These are phyloP conservation scores for Etheostoma nigrum DNA, from an alignment of 2,797 vertebrate species.

Conservation along the genomic window DNA sequence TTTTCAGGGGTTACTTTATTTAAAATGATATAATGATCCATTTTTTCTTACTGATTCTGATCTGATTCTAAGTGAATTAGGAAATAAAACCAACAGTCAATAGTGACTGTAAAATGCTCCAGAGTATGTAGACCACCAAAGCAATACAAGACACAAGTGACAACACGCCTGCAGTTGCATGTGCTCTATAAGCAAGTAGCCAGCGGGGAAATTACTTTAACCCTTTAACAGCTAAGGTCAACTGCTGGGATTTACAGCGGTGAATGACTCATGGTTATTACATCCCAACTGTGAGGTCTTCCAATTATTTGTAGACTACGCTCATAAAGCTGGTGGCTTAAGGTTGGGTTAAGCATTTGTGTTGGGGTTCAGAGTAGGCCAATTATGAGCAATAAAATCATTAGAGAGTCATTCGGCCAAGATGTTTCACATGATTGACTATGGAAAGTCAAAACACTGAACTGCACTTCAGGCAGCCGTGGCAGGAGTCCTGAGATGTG, in stretches of 20 bases:
- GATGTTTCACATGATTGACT: slow-evolving; percentile 52
- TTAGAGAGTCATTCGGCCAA: slow-evolving; percentile 55
- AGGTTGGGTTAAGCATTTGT: slow-evolving; percentile 34
- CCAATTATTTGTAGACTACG: slow-evolving; percentile 60
- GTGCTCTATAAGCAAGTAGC: not conserved
- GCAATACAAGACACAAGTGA: not conserved
- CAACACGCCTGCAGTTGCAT: not conserved
- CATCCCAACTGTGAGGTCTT: slow-evolving; percentile 53
- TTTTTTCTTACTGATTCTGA: not conserved
- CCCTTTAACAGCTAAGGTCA: slow-evolving; percentile 52
- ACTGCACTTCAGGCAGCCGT: not conserved
- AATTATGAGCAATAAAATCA: slow-evolving; percentile 78
- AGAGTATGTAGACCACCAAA: not conserved
- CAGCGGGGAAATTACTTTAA: slow-evolving; percentile 8
- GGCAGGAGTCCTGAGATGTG: slow-evolving; percentile 4
- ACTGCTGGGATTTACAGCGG: slow-evolving; percentile 49
- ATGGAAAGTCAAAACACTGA: slow-evolving; percentile 30
- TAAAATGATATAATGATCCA: not conserved
- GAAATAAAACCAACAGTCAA: slow-evolving; percentile 6
- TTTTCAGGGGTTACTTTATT: not conserved
- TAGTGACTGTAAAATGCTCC: not conserved
- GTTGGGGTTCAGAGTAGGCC: slow-evolving; percentile 61
- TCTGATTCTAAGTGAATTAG: slow-evolving; percentile 4
- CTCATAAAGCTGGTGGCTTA: slow-evolving; percentile 8
- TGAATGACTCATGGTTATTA: slow-evolving; percentile 59